Percentiles rank a stretch among this genome's conserved stretches.
Conservation (phyloP, 2,888 invertebrate genomes). For the Dasysyrphus albostriatus region DNA sequence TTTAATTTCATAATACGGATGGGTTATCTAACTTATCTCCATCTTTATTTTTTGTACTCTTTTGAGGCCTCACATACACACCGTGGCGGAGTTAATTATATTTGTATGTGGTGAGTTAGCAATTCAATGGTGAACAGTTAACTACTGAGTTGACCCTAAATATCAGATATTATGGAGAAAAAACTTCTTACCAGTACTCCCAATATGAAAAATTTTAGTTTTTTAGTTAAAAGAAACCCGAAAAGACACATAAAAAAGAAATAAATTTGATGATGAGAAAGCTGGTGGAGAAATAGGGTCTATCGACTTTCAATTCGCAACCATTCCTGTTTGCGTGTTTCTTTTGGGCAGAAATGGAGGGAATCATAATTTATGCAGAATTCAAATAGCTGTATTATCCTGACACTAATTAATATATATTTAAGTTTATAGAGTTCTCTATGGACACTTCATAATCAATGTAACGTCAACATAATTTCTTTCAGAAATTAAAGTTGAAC, state of each 20-base stretch:
- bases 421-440: too few species aligned
- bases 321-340: too few species aligned
- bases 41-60: slow-evolving; percentile 1
- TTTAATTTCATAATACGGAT: slow-evolving; percentile 56
- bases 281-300: too few species aligned
- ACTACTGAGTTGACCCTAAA: slow-evolving; percentile 51
- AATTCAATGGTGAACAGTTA: slow-evolving; percentile 19
- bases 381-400: too few species aligned
- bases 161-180: slow-evolving; percentile 10
- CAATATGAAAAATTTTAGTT: background rate
- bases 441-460: too few species aligned
- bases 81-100: background rate
- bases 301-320: too few species aligned
- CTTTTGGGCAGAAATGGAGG: too few species aligned
- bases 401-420: too few species aligned
- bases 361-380: too few species aligned
- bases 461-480: too few species aligned
- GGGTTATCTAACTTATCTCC: slow-evolving; percentile 49
- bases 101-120: slow-evolving; percentile 2
- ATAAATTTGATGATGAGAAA: too few species aligned
- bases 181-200: background rate
- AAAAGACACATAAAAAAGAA: background rate
- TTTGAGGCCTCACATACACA: background rate
- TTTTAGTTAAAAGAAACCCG: background rate
- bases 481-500: too few species aligned